A percentile compares a stretch with the other conserved stretches of the same genome.
Conservation (phyloP, 64 coral and sea anemone species). For the Acropora yongei region DNA sequence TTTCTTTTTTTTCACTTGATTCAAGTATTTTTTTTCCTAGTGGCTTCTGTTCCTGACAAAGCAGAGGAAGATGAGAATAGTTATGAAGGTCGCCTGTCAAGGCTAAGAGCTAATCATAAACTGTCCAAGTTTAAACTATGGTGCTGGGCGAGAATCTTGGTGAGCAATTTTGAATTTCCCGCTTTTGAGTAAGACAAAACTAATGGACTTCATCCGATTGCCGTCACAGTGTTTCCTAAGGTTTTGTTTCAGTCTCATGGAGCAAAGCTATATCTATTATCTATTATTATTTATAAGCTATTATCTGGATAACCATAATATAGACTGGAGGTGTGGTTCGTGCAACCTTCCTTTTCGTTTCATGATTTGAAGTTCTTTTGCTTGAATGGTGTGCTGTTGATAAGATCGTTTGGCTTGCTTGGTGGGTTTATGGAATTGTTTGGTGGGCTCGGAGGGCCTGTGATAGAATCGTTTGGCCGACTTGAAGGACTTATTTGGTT, state of each 20-base stretch:
- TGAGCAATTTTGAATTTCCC: slow-evolving; percentile 19
- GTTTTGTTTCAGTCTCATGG: slow-evolving; percentile 22
- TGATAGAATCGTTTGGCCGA: background rate
- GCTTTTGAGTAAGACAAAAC: slow-evolving; percentile 2
- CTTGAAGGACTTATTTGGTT: background rate
- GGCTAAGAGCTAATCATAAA: slow-evolving; percentile 43
- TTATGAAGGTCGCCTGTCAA: slow-evolving; percentile 40
- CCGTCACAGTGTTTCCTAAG: slow-evolving; percentile 15
- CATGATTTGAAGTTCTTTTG: background rate
- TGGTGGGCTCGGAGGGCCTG: background rate
- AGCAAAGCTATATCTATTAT: background rate
- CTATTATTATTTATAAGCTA: too few relatives aligned
- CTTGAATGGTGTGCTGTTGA: background rate
- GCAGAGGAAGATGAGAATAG: background rate
- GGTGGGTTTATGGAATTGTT: background rate
- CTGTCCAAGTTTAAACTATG: background rate
- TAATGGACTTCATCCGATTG: slow-evolving; percentile 19
- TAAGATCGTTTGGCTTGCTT: background rate
- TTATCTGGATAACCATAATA: too few relatives aligned
- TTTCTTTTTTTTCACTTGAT: slow-evolving; percentile 10
- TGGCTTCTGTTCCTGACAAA: too few relatives aligned
- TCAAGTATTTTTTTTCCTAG: background rate
- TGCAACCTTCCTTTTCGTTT: too few relatives aligned
- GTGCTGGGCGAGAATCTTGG: slow-evolving; percentile 18
- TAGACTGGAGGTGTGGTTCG: too few relatives aligned